phyloP scores from a whole-genome alignment of 2,113 vertebrate species.

The Myodes glareolus region DNA sequence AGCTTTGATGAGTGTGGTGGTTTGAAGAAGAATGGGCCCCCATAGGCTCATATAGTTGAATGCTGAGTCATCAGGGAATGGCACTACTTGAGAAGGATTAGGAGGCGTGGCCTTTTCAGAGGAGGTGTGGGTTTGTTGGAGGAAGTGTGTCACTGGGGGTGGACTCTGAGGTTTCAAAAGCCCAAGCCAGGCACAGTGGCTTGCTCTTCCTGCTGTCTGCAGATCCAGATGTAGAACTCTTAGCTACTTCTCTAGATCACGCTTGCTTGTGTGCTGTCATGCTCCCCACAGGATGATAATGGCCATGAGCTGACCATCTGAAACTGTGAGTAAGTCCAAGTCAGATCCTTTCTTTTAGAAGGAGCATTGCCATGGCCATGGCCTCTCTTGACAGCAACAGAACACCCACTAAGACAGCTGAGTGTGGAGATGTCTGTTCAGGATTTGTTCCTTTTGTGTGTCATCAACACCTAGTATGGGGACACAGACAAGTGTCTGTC shows the following conservation, averaged over 20 bases:
- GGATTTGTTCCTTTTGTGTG: background rate
- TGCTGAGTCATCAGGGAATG: background rate
- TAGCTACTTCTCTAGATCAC: background rate
- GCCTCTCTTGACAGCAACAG: background rate
- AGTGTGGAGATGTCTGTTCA: constrained; percentile 17
- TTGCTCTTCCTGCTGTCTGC: background rate
- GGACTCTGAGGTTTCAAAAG: background rate
- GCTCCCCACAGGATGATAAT: background rate
- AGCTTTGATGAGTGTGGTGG: background rate
- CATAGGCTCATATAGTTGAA: background rate
- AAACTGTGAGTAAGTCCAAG: background rate
- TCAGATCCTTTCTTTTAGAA: background rate
- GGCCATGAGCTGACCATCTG: background rate
- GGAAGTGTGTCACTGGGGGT: background rate
- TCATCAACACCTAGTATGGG: background rate
- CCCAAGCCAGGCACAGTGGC: background rate
- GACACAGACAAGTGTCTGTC: background rate
- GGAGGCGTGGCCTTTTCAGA: background rate
- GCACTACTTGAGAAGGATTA: background rate
- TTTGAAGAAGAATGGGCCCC: background rate
- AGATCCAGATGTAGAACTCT: too few species aligned
- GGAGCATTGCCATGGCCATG: background rate
- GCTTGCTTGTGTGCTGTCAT: too few species aligned
- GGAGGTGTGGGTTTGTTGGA: background rate
- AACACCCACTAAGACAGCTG: background rate